Evolutionary conservation across 2,797 vertebrate species (phyloP).

Genomic region (Harpagifer antarcticus): DNA sequence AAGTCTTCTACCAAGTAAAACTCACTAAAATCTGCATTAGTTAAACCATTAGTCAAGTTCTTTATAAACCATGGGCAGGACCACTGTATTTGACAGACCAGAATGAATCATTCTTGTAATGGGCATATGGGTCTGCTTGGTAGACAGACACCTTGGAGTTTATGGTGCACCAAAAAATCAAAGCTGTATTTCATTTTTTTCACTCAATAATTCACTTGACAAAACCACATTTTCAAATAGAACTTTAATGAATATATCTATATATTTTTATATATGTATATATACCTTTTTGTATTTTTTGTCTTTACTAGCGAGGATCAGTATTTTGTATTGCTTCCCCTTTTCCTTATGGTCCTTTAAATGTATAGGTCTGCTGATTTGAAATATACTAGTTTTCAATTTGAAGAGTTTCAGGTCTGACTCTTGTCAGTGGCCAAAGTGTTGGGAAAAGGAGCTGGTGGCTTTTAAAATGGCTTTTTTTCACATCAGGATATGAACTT

Average conservation of each 20-base stretch:
- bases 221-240: slow-evolving; percentile 67
- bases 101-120: background rate
- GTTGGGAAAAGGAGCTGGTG: slow-evolving; percentile 42
- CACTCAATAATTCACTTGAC: slow-evolving; percentile 39
- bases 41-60: too few relatives aligned
- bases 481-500: slow-evolving; percentile 18
- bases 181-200: too few relatives aligned
- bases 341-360: slow-evolving; percentile 58
- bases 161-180: background rate
- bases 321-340: slow-evolving; percentile 83
- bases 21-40: background rate
- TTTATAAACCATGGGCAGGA: too few relatives aligned
- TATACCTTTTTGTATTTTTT: slow-evolving; percentile 64
- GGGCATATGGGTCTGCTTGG: background rate
- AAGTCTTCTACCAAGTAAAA: too few relatives aligned
- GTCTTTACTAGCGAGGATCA: slow-evolving; percentile 77
- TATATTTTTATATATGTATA: slow-evolving; percentile 65
- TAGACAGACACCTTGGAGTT: background rate
- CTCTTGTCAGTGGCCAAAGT: slow-evolving; percentile 52
- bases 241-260: slow-evolving; percentile 83
- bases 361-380: slow-evolving; percentile 42
- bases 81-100: too few relatives aligned
- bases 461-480: slow-evolving; percentile 54
- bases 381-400: slow-evolving; percentile 42
- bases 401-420: slow-evolving; percentile 38